Evolutionary conservation across 2,888 invertebrate genomes (phyloP).

Genomic region (Galeruca laticollis): DNA sequence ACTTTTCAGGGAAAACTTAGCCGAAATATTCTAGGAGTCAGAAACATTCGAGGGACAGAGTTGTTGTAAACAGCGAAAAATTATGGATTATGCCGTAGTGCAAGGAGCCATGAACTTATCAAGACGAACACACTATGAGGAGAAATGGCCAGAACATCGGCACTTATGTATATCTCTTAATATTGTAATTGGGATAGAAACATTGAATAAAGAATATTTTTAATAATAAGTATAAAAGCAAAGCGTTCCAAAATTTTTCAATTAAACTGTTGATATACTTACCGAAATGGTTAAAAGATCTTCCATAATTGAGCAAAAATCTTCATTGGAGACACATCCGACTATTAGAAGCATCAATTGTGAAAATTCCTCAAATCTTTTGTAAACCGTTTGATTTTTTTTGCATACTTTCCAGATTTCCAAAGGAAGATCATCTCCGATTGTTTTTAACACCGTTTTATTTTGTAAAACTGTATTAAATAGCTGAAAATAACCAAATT

Average conservation of each 20-base stretch:
- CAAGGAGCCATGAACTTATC: too few species aligned
- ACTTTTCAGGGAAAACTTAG: too few species aligned
- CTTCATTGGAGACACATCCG: constrained; percentile 58
- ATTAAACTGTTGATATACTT: constrained; percentile 40
- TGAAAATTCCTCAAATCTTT: constrained; percentile 54
- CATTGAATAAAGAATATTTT: too few species aligned
- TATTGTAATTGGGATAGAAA: too few species aligned
- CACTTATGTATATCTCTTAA: too few species aligned
- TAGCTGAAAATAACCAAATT: constrained; percentile 50
- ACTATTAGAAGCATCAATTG: constrained; percentile 58
- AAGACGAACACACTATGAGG: too few species aligned
- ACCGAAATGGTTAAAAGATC: constrained; percentile 59
- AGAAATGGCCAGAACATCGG: too few species aligned
- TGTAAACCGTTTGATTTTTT: constrained; percentile 35
- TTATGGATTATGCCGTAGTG: too few species aligned
- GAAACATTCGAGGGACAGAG: too few species aligned
- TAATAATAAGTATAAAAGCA: too few species aligned
- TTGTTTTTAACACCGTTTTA: constrained; percentile 52
- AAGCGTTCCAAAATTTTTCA: neutral
- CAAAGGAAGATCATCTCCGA: constrained; percentile 54
- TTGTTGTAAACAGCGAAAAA: too few species aligned
- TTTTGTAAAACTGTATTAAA: constrained; percentile 59
- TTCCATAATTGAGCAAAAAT: constrained; percentile 54
- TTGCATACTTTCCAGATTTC: constrained; percentile 55
- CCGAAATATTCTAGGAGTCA: too few species aligned